Conservation (phyloP, 2,113 vertebrate species). For the Gavia stellata region DNA sequence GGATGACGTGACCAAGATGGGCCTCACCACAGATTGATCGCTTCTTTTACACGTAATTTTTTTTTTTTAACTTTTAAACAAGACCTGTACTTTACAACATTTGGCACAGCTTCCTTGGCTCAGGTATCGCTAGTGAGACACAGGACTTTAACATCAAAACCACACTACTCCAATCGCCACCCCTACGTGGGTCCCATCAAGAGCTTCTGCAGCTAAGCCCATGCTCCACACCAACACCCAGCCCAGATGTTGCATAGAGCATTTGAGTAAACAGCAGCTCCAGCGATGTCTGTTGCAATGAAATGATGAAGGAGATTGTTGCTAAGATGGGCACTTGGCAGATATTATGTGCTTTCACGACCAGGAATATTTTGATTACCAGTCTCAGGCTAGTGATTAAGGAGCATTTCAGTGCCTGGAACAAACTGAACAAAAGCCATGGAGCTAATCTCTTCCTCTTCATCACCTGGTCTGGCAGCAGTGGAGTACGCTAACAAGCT, state of each 20-base stretch:
- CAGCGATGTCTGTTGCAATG: not conserved
- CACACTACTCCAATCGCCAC: not conserved
- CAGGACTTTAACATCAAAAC: not conserved
- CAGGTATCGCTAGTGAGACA: not conserved
- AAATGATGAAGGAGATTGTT: not conserved
- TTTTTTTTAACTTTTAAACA: not conserved
- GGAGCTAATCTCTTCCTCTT: not conserved
- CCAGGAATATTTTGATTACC: not conserved
- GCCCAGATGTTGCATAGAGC: not conserved
- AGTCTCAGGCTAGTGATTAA: not conserved
- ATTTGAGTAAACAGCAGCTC: not conserved
- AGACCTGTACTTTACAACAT: not conserved
- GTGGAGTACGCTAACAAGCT: not conserved
- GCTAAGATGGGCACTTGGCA: not conserved
- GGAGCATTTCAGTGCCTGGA: not conserved
- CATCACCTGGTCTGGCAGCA: not conserved
- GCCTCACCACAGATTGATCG: rapidly evolving
- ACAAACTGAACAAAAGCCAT: not conserved
- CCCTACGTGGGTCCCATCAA: not conserved
- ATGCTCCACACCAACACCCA: not conserved
- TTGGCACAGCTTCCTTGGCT: not conserved
- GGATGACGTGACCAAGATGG: not conserved
- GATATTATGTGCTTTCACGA: not conserved
- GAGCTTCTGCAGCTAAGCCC: not conserved
- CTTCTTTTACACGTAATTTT: not conserved